phyloP scores from a whole-genome alignment of 2,888 invertebrate genomes.

The Lasioglossum villosulum region DNA sequence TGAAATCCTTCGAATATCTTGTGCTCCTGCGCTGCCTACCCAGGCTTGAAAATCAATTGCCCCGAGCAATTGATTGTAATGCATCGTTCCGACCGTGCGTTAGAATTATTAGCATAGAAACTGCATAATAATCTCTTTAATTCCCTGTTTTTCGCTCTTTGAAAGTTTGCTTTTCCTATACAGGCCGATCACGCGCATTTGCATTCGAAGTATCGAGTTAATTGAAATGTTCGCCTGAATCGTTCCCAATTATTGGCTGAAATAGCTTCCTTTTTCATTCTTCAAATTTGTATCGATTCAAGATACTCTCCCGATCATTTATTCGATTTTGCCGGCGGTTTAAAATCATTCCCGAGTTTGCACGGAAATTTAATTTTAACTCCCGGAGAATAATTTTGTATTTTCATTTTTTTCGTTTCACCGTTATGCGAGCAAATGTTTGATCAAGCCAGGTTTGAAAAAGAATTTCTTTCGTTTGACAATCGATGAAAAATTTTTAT shows the following conservation, averaged over 20 bases:
- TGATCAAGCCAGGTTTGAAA: background rate
- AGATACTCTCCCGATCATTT: background rate
- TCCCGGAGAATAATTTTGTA: background rate
- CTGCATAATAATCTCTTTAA: conserved; percentile 2
- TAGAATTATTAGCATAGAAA: background rate
- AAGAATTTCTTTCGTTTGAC: background rate
- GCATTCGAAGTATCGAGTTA: background rate
- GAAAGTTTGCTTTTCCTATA: background rate
- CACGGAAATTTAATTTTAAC: no score
- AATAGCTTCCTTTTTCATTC: background rate
- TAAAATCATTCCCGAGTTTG: background rate
- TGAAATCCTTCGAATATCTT: conserved; percentile 22
- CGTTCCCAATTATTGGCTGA: background rate
- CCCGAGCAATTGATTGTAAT: background rate
- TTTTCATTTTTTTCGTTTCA: background rate
- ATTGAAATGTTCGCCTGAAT: background rate
- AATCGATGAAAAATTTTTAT: no score
- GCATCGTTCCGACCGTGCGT: background rate
- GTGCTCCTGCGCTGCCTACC: background rate
- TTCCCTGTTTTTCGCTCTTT: background rate
- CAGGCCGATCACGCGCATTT: background rate
- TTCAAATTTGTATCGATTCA: background rate
- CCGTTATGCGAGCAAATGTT: background rate
- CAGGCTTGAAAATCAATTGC: conserved; percentile 8
- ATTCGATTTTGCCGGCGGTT: background rate